Evolutionary conservation across 2,888 invertebrate species (phyloP).

Genomic region (Xanthia icteritia): DNA sequence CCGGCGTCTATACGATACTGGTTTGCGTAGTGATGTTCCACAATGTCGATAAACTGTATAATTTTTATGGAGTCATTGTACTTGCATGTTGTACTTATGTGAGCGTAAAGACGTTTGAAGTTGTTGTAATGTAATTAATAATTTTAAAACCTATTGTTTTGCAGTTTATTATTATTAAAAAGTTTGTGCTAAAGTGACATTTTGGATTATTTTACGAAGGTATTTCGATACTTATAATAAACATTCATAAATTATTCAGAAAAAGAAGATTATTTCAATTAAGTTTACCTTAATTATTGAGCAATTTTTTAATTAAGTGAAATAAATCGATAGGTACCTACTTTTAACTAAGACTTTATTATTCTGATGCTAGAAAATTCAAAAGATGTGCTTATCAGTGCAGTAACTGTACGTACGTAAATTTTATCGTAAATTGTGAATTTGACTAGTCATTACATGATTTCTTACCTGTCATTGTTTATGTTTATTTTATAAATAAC

Average conservation of each 20-base stretch:
- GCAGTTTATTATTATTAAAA: not conserved
- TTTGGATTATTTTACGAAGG: not conserved
- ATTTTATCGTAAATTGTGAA: not conserved
- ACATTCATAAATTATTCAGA: not conserved
- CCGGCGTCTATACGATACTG: constrained; percentile 71
- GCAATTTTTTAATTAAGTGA: not conserved
- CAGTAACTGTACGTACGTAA: not conserved
- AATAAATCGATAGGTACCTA: not conserved
- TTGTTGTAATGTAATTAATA: not conserved
- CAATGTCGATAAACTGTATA: constrained; percentile 64
- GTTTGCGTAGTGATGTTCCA: constrained; percentile 72
- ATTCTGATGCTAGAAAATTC: not conserved
- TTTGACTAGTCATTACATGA: not conserved
- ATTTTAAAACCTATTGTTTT: constrained; percentile 25
- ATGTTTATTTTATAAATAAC: constrained; percentile 9
- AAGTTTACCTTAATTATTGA: no score
- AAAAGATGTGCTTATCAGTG: not conserved
- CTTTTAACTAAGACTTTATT: not conserved
- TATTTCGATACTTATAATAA: not conserved
- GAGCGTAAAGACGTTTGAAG: not conserved
- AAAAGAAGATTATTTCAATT: not conserved
- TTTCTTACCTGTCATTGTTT: constrained; percentile 1
- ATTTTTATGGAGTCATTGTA: constrained; percentile 30
- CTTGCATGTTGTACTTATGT: constrained; percentile 3
- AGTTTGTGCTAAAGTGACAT: not conserved